Conservation (phyloP, 2,113 vertebrate genomes). For the Brienomyrus brachyistius region DNA sequence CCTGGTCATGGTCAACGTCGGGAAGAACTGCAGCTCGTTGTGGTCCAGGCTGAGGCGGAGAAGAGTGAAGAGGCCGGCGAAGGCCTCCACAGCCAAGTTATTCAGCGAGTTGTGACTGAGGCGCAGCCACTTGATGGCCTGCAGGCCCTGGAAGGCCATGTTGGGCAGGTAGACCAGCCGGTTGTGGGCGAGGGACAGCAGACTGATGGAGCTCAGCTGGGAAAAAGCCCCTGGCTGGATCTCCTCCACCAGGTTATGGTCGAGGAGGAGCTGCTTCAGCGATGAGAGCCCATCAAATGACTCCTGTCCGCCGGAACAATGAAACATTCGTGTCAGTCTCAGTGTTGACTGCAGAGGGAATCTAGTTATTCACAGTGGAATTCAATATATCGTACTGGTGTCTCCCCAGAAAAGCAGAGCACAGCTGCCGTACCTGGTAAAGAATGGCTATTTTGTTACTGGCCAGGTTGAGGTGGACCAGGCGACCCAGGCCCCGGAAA, state of each 20-base stretch:
- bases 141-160: slow-evolving; percentile 87
- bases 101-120: slow-evolving; percentile 83
- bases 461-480: slow-evolving; percentile 80
- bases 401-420: not conserved
- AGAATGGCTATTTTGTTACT: slow-evolving; percentile 72
- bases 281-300: slow-evolving; percentile 81
- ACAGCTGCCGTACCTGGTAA: slow-evolving; percentile 59
- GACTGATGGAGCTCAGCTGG: slow-evolving; percentile 73
- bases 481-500: slow-evolving; percentile 77
- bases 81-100: slow-evolving; percentile 76
- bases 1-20: slow-evolving; percentile 73
- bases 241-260: slow-evolving; percentile 77
- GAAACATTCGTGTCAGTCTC: not conserved
- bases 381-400: not conserved
- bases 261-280: slow-evolving; percentile 73
- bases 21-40: slow-evolving; percentile 85
- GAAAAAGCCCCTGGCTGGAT: slow-evolving; percentile 81
- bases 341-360: not conserved
- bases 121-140: slow-evolving; percentile 74
- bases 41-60: slow-evolving; percentile 81
- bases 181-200: slow-evolving; percentile 76
- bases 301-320: slow-evolving; percentile 52
- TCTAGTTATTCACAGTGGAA: not conserved
- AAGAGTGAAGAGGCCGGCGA: slow-evolving; percentile 75
- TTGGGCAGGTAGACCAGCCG: slow-evolving; percentile 83